These are phyloP conservation scores for Pammene aurita DNA, from an alignment of 2,888 invertebrate genomes.

Conservation along the genomic window DNA sequence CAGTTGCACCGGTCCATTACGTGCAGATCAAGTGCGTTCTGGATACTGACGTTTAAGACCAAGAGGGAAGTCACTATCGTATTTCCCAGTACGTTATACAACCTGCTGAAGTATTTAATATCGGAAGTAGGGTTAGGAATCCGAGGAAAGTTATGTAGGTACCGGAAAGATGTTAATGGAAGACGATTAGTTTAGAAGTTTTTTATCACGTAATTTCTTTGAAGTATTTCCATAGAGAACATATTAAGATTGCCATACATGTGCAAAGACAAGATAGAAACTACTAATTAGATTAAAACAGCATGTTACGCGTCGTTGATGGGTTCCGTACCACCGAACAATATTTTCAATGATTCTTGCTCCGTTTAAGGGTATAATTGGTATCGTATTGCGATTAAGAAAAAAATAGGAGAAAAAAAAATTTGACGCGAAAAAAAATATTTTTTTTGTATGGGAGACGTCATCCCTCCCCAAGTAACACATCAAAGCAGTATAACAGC, in stretches of 20 bases:
- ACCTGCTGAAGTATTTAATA: slow-evolving; percentile 19
- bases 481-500: too few relatives aligned
- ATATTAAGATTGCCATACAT: background rate
- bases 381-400: too few relatives aligned
- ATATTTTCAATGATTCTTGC: too few relatives aligned
- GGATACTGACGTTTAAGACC: slow-evolving; percentile 21
- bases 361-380: too few relatives aligned
- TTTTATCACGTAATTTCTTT: background rate
- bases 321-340: too few relatives aligned
- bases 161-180: slow-evolving; percentile 5
- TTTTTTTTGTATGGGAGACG: too few relatives aligned
- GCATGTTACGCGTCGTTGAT: too few relatives aligned
- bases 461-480: too few relatives aligned
- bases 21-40: slow-evolving; percentile 27
- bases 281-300: too few relatives aligned
- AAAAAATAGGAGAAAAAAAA: too few relatives aligned
- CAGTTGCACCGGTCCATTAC: slow-evolving; percentile 20
- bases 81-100: slow-evolving; percentile 24
- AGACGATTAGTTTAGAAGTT: slow-evolving; percentile 3
- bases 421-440: too few relatives aligned
- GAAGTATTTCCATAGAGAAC: background rate
- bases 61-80: slow-evolving; percentile 25
- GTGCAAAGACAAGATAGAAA: too few relatives aligned
- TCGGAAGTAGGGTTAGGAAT: slow-evolving; percentile 24
- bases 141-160: slow-evolving; percentile 10